phyloP scores from a whole-genome alignment of 2,113 vertebrate species.

The Camelus dromedarius region DNA sequence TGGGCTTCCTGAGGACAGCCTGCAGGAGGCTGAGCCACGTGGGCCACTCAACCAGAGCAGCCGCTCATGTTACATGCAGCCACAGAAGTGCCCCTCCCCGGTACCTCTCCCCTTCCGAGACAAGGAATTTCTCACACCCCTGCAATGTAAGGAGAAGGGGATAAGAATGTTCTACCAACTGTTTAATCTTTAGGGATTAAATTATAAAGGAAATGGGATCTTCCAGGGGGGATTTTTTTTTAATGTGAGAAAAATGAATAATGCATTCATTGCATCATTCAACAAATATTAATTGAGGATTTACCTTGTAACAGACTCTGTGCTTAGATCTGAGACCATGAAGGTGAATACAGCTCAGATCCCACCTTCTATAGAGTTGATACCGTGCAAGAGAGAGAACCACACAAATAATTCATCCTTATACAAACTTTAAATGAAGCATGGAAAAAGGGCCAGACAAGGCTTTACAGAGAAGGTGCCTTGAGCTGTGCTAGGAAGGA shows the following conservation, averaged over 20 bases:
- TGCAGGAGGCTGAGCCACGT: neutral
- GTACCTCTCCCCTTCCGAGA: neutral
- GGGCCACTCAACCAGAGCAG: neutral
- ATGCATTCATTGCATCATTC: neutral
- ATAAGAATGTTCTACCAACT: neutral
- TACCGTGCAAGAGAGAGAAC: neutral
- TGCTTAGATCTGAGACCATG: neutral
- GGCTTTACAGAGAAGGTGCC: neutral
- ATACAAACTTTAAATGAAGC: neutral
- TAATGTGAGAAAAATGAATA: constrained; percentile 12
- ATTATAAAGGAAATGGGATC: neutral
- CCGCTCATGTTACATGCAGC: too few relatives aligned
- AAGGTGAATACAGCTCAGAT: neutral
- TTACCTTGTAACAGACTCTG: neutral
- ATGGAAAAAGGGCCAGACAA: neutral
- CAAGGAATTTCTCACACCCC: neutral
- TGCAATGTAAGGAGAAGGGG: neutral
- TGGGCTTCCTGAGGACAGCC: neutral
- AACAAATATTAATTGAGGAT: neutral
- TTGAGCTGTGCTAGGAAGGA: neutral
- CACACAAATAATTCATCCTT: neutral
- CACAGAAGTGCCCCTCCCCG: neutral
- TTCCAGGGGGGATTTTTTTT: neutral
- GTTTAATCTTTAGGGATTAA: neutral
- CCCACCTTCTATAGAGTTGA: neutral